Percentiles rank a stretch among this genome's conserved stretches.
These are phyloP conservation scores for Sebastes trivittatus DNA, from an alignment of 2,797 vertebrate species.

Conservation along the genomic window DNA sequence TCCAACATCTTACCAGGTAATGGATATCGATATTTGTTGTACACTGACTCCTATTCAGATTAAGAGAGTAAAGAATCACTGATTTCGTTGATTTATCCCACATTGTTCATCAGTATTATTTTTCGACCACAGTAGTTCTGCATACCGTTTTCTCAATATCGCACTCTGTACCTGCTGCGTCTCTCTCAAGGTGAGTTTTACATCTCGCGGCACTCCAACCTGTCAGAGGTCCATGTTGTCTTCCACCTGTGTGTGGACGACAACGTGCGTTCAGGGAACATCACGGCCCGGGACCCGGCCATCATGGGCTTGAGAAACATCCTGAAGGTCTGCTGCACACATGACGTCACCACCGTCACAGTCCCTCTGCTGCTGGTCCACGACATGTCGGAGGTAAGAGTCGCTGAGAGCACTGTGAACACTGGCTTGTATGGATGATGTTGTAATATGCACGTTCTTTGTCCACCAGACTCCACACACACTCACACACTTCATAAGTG, in stretches of 20 bases:
- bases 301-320: conserved; percentile 99
- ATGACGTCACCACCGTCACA: conserved; percentile 95
- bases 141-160: not conserved
- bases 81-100: not conserved
- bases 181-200: conserved; percentile 92
- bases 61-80: not conserved
- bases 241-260: conserved; percentile 99
- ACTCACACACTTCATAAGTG: not conserved
- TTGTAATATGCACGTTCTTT: not conserved
- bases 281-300: conserved; percentile 95
- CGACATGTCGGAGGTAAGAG: conserved; percentile 95
- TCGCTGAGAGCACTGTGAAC: not conserved
- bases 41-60: not conserved
- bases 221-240: conserved; percentile 94
- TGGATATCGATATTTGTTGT: not conserved
- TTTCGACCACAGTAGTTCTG: not conserved
- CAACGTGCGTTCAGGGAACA: conserved; percentile 91
- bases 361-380: conserved; percentile 95
- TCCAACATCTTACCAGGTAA: conserved; percentile 94
- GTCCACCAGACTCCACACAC: not conserved
- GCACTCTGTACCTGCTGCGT: not conserved
- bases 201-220: conserved; percentile 94
- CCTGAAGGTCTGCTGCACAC: conserved; percentile 97
- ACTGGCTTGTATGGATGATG: no score
- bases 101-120: not conserved